phyloP scores from a whole-genome alignment of 2,113 vertebrate genomes.

The Chaetodon auriga region DNA sequence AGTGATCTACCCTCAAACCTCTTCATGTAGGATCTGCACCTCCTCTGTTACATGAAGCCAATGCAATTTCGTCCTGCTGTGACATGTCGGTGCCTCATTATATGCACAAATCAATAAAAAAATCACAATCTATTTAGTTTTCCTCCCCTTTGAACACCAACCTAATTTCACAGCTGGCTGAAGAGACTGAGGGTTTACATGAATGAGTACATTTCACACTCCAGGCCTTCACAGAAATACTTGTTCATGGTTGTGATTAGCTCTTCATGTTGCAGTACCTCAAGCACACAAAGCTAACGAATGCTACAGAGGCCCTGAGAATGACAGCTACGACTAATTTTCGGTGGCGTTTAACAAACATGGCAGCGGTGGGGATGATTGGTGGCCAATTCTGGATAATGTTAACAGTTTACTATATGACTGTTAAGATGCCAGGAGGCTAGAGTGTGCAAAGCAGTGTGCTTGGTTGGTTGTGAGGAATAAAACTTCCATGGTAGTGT shows the following conservation, averaged over 20 bases:
- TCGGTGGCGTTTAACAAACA: slow-evolving; percentile 10
- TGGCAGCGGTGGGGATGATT: neutral
- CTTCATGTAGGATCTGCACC: neutral
- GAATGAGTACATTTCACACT: slow-evolving; percentile 11
- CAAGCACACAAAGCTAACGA: neutral
- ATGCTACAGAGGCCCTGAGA: slow-evolving; percentile 9
- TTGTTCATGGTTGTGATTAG: neutral
- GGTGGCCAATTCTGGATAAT: neutral
- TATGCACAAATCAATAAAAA: slow-evolving; percentile 16
- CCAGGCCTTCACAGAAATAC: neutral
- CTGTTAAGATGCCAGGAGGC: neutral
- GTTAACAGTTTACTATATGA: slow-evolving; percentile 6
- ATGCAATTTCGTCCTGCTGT: neutral
- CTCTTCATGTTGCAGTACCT: neutral
- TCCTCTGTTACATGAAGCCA: neutral
- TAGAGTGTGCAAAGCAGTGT: neutral
- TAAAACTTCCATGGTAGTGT: neutral
- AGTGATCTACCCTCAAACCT: neutral
- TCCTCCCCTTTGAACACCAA: slow-evolving; percentile 24
- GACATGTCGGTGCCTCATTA: neutral
- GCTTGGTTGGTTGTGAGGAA: neutral
- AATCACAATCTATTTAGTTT: slow-evolving; percentile 13
- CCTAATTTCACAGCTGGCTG: slow-evolving; percentile 40
- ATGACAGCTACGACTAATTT: neutral
- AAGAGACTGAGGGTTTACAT: slow-evolving; percentile 1